Conservation (phyloP, 2,113 vertebrate species). For the Triplophysa siluroides region DNA sequence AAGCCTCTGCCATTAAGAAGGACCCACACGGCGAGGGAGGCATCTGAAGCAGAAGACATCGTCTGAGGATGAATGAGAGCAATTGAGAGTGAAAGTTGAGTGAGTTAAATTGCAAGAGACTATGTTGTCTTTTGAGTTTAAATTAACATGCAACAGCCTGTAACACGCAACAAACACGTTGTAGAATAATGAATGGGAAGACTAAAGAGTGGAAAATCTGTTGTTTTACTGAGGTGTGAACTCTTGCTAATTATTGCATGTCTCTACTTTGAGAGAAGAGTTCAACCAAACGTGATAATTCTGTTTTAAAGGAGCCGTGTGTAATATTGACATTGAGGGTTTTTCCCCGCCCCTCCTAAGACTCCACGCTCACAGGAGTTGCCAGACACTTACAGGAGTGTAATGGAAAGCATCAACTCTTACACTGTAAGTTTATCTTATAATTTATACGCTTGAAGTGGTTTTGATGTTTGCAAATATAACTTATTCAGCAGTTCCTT, state of each 20-base stretch:
- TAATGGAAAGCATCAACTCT: no score
- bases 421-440: no score
- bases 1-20: constrained; percentile 51
- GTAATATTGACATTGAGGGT: no score
- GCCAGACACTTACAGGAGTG: no score
- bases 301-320: no score
- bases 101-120: constrained; percentile 65
- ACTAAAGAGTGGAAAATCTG: background rate
- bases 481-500: no score
- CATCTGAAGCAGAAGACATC: constrained; percentile 38
- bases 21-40: constrained; percentile 28
- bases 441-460: no score
- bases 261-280: no score
- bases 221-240: constrained; percentile 1
- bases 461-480: no score
- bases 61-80: constrained; percentile 24
- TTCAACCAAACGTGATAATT: no score
- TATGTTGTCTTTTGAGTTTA: constrained; percentile 65
- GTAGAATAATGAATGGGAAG: background rate
- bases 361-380: no score
- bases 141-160: constrained; percentile 7
- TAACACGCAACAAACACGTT: background rate
- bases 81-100: constrained; percentile 40
- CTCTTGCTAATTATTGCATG: background rate
- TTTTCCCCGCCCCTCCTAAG: no score